phyloP scores from a whole-genome alignment of 2,113 vertebrate genomes.

The Vulpes lagopus region DNA sequence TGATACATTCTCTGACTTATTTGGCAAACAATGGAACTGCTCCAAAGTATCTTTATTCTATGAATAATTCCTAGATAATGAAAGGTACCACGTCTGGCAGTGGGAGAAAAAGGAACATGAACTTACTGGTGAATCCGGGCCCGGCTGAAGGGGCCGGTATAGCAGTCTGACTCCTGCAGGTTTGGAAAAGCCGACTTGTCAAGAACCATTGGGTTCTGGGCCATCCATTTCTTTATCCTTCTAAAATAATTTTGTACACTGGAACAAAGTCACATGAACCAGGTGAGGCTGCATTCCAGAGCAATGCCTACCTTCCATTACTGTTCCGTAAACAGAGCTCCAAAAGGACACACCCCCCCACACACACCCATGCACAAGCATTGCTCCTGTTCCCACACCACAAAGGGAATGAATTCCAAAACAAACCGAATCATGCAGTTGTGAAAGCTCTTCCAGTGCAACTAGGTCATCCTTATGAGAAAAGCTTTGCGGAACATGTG shows the following conservation, averaged over 20 bases:
- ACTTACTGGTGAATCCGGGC: constrained; percentile 98
- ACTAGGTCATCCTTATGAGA: not conserved
- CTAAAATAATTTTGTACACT: constrained; percentile 94
- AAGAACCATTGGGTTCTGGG: constrained; percentile 98
- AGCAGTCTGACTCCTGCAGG: constrained; percentile 96
- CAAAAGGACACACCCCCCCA: not conserved
- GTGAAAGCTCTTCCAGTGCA: not conserved
- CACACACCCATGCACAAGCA: not conserved
- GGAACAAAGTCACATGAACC: constrained; percentile 68
- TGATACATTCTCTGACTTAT: not conserved
- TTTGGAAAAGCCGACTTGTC: constrained; percentile 98
- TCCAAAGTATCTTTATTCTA: not conserved
- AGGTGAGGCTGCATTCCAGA: not conserved
- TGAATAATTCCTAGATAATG: not conserved
- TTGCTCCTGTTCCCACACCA: not conserved
- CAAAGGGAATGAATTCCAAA: not conserved
- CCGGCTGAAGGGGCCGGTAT: constrained; percentile 97
- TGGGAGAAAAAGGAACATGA: not conserved
- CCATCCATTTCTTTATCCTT: constrained; percentile 96
- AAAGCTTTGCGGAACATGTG: not conserved
- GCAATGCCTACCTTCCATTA: not conserved
- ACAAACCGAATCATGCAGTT: not conserved
- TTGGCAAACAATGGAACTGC: not conserved
- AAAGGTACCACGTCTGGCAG: not conserved
- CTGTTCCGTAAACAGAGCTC: not conserved